Evolutionary conservation across 2,797 vertebrate genomes (phyloP).

Genomic region (Sebastes steindachneri): DNA sequence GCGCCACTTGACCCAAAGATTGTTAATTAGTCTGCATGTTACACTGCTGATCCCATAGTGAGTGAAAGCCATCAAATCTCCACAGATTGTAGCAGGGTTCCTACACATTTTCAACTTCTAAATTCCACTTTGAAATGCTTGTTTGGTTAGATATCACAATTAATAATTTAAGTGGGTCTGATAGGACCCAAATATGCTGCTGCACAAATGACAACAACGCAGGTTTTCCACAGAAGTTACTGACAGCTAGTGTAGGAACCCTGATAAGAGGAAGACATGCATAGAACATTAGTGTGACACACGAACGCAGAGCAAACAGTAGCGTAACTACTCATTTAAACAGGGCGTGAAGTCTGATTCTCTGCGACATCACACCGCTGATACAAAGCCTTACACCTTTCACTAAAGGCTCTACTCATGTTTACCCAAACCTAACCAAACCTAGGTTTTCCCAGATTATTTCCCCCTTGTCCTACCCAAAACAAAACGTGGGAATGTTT

Average conservation of each 20-base stretch:
- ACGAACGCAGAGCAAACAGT: conserved; percentile 31
- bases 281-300: conserved; percentile 75
- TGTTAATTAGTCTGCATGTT: neutral
- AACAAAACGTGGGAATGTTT: conserved; percentile 8
- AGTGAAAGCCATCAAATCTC: conserved; percentile 74
- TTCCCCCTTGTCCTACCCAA: conserved; percentile 10
- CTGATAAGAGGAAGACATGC: conserved; percentile 81
- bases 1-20: neutral
- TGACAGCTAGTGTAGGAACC: conserved; percentile 34
- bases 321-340: conserved; percentile 7
- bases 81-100: conserved; percentile 52
- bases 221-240: neutral
- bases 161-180: neutral
- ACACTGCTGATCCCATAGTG: conserved; percentile 77
- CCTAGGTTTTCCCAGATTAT: neutral
- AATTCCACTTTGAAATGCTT: neutral
- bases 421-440: conserved; percentile 9
- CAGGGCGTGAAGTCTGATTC: conserved; percentile 12
- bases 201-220: neutral
- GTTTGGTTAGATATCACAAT: neutral
- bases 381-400: conserved; percentile 12
- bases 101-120: conserved; percentile 10
- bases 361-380: conserved; percentile 35
- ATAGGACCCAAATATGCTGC: neutral
- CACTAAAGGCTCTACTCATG: conserved; percentile 17